These are phyloP conservation scores for Oedothorax gibbosus DNA, from an alignment of 1,140 invertebrate genomes.

Conservation along the genomic window DNA sequence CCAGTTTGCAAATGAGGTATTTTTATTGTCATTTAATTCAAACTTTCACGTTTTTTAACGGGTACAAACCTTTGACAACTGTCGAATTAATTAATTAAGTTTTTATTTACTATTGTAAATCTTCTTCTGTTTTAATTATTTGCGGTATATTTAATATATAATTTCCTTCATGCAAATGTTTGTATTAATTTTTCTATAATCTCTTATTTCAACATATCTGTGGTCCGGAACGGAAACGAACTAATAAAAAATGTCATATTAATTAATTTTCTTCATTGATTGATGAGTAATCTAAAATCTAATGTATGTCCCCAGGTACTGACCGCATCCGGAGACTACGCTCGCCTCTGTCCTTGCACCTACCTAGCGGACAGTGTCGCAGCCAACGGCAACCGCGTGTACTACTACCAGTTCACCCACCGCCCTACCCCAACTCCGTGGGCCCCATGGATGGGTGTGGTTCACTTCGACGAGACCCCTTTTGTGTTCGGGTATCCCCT, in stretches of 20 bases:
- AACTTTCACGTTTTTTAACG: no score
- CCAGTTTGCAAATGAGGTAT: no score
- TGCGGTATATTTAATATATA: no score
- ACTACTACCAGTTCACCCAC: conserved; percentile 33
- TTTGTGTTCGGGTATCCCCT: conserved; percentile 72
- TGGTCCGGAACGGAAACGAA: no score
- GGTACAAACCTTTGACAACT: no score
- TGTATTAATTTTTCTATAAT: neutral
- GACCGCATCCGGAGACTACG: conserved; percentile 6
- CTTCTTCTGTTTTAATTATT: no score
- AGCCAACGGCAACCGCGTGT: neutral
- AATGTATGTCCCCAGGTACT: neutral
- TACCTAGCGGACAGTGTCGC: conserved; percentile 13
- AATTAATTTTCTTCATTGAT: neutral
- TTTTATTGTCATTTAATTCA: no score
- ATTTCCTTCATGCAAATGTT: neutral
- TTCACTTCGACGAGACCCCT: conserved; percentile 73
- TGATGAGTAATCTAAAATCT: neutral
- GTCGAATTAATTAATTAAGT: no score
- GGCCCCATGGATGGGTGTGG: conserved; percentile 72
- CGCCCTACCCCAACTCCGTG: conserved; percentile 63
- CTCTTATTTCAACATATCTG: neutral
- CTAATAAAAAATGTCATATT: no score
- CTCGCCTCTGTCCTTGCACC: neutral
- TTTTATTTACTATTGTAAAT: no score